Conservation (phyloP, 2,888 invertebrate genomes). For the Choristoneura rosaceana region DNA sequence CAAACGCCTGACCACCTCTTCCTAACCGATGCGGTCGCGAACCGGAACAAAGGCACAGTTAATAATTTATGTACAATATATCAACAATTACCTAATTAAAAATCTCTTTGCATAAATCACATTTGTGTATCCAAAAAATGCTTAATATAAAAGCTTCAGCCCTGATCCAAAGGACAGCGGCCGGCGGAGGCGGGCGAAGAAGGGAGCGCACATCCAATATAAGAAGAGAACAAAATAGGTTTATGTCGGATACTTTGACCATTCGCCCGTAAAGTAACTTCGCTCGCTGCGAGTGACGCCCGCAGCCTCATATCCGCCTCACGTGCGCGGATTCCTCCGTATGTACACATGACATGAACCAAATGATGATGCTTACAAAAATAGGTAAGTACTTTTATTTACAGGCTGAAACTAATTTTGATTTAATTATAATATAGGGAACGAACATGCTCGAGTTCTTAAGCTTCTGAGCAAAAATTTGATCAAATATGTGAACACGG, state of each 20-base stretch:
- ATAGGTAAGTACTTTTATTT: not conserved
- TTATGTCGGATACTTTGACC: slow-evolving; percentile 86
- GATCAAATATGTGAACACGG: too few relatives aligned
- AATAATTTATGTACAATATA: too few relatives aligned
- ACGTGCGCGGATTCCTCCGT: slow-evolving; percentile 14
- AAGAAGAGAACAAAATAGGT: slow-evolving; percentile 86
- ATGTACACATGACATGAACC: slow-evolving; percentile 7
- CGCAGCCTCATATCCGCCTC: slow-evolving; percentile 57
- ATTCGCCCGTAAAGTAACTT: slow-evolving; percentile 83
- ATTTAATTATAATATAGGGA: not conserved
- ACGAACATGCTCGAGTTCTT: too few relatives aligned
- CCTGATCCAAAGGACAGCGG: slow-evolving; percentile 74
- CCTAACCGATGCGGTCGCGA: too few relatives aligned
- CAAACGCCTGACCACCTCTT: too few relatives aligned
- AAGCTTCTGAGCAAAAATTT: too few relatives aligned
- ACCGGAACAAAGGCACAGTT: too few relatives aligned
- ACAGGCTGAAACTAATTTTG: not conserved
- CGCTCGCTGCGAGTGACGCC: slow-evolving; percentile 69
- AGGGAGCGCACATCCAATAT: slow-evolving; percentile 84
- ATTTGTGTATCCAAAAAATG: not conserved
- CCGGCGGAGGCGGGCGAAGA: slow-evolving; percentile 72
- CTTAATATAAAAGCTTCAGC: slow-evolving; percentile 52
- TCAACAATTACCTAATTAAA: not conserved
- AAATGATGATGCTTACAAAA: not conserved
- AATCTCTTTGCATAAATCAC: not conserved